phyloP scores from a whole-genome alignment of 2,888 invertebrate genomes.

The Phrixothrix hirtus region DNA sequence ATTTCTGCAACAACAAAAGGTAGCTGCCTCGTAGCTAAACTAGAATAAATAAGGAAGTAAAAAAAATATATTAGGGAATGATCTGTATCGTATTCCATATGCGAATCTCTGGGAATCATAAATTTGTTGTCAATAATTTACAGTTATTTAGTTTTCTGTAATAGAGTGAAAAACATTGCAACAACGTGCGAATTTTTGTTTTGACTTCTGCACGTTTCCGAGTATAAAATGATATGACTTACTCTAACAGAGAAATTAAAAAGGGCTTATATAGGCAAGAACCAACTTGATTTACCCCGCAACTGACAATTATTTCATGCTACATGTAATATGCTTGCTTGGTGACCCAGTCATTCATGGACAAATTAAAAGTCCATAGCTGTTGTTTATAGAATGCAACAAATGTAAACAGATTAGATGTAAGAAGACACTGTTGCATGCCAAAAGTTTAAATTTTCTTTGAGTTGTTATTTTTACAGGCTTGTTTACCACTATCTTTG shows the following conservation, averaged over 20 bases:
- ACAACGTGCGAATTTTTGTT: too few species aligned
- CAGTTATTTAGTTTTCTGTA: background rate
- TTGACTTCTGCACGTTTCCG: background rate
- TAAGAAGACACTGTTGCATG: too few species aligned
- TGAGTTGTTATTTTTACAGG: too few species aligned
- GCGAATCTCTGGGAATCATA: slow-evolving; percentile 4
- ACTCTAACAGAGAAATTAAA: background rate
- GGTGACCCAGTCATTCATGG: too few species aligned
- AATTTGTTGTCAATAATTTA: background rate
- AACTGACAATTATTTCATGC: background rate
- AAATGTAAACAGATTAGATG: too few species aligned
- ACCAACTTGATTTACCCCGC: slow-evolving; percentile 1
- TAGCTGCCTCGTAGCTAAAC: slow-evolving; percentile 1
- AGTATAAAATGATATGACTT: background rate
- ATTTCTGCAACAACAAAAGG: slow-evolving; percentile 5
- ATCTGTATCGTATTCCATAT: slow-evolving; percentile 4
- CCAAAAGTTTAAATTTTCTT: too few species aligned
- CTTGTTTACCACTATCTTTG: too few species aligned
- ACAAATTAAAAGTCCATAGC: too few species aligned
- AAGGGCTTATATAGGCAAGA: background rate
- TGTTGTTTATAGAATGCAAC: too few species aligned
- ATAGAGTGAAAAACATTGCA: too few species aligned
- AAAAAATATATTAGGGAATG: slow-evolving; percentile 4
- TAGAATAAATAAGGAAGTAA: too few species aligned
- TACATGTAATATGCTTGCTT: too few species aligned